A percentile compares a stretch with the other conserved stretches of the same genome.
These are phyloP conservation scores for Amphiprion clarkii DNA, from an alignment of 2,797 vertebrate species.

Conservation along the genomic window DNA sequence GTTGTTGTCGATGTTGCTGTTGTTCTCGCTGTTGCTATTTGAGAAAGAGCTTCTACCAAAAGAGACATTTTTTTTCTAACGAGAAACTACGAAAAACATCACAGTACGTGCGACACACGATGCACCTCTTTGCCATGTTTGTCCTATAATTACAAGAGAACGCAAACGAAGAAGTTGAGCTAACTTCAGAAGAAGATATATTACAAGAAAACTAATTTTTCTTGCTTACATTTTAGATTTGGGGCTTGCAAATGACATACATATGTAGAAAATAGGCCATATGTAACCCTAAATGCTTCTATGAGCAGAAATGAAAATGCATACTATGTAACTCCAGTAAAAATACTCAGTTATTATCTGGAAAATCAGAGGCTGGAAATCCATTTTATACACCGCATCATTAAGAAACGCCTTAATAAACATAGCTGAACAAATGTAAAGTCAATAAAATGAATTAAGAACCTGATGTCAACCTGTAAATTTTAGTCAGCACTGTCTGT, in stretches of 20 bases:
- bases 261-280: conserved; percentile 72
- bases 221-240: conserved; percentile 82
- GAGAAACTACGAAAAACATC: conserved; percentile 59
- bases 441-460: conserved; percentile 70
- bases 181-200: conserved; percentile 82
- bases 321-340: conserved; percentile 69
- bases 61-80: conserved; percentile 76
- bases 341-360: conserved; percentile 55
- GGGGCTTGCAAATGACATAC: conserved; percentile 80
- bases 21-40: conserved; percentile 80
- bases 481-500: conserved; percentile 67
- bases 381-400: conserved; percentile 74
- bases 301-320: conserved; percentile 69
- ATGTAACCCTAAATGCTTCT: conserved; percentile 82
- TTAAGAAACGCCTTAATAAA: conserved; percentile 83
- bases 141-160: conserved; percentile 69
- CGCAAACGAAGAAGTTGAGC: conserved; percentile 82
- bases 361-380: conserved; percentile 63
- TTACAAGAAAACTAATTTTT: conserved; percentile 60
- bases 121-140: conserved; percentile 72
- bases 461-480: conserved; percentile 82
- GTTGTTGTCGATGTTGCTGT: conserved; percentile 80
- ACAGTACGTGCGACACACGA: conserved; percentile 70
- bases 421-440: conserved; percentile 81
- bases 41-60: conserved; percentile 87